These are phyloP conservation scores for Microplitis demolitor DNA, from an alignment of 1,140 invertebrate species.

Conservation along the genomic window DNA sequence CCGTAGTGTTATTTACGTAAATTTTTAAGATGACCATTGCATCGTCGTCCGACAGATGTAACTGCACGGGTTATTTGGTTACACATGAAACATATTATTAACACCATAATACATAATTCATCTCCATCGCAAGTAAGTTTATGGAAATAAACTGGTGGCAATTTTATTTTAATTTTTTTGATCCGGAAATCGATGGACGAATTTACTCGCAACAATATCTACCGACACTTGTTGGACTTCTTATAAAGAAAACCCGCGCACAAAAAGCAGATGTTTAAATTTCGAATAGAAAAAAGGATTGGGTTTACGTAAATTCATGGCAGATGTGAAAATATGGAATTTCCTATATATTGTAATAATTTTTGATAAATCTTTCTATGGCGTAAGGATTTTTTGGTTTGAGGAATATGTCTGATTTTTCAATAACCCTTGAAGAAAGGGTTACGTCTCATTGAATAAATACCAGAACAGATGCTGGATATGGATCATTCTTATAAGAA, in stretches of 20 bases:
- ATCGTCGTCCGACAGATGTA: no score
- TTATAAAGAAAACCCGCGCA: not conserved
- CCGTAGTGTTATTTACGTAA: no score
- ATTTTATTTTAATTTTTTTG: no score
- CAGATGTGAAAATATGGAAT: constrained; percentile 8
- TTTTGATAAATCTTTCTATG: not conserved
- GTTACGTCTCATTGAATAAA: not conserved
- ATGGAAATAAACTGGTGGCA: no score
- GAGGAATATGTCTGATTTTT: not conserved
- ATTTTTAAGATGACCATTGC: no score
- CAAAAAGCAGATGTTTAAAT: not conserved
- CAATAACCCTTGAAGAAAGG: not conserved
- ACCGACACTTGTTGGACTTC: not conserved
- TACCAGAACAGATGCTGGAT: constrained; percentile 5
- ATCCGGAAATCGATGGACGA: no score
- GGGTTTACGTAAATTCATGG: not conserved
- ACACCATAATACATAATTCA: no score
- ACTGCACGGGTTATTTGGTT: no score
- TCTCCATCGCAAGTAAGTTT: no score
- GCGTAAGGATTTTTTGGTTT: not conserved
- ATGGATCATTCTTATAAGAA: no score
- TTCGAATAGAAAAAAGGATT: not conserved
- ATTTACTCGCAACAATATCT: no score
- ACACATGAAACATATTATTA: no score
- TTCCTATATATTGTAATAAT: not conserved